Evolutionary conservation across 2,797 vertebrate species (phyloP).

Genomic region (Ispidina lecontei): DNA sequence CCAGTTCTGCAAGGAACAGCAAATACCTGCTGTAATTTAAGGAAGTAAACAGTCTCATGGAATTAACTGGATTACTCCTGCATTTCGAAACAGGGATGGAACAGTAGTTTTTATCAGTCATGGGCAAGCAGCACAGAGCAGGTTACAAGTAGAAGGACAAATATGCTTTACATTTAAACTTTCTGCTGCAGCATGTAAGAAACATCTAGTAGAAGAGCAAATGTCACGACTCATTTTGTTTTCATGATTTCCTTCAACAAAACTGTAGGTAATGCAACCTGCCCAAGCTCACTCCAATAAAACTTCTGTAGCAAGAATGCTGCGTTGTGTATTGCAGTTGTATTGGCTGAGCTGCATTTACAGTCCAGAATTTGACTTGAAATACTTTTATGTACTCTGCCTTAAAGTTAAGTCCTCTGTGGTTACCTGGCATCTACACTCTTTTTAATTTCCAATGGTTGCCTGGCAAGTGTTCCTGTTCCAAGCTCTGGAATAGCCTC

Average conservation of each 20-base stretch:
- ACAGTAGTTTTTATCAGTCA: not conserved
- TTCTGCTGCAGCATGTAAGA: not conserved
- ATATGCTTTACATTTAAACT: not conserved
- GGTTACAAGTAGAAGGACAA: not conserved
- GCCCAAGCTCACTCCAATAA: not conserved
- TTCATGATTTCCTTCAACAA: not conserved
- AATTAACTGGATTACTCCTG: not conserved
- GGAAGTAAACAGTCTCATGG: not conserved
- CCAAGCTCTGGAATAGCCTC: not conserved
- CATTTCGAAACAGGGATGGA: not conserved
- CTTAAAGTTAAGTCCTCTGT: not conserved
- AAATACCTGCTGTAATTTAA: not conserved
- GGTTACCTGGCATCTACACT: not conserved
- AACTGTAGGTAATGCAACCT: fast-evolving
- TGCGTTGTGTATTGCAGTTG: not conserved
- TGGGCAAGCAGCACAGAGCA: not conserved
- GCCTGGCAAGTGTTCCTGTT: not conserved
- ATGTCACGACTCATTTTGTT: not conserved
- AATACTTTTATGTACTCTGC: not conserved
- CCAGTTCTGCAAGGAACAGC: not conserved
- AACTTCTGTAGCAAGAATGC: not conserved
- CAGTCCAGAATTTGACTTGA: not conserved
- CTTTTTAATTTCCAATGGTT: not conserved
- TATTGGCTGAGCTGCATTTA: not conserved
- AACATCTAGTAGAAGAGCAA: fast-evolving